Evolutionary conservation across 2,797 vertebrate genomes (phyloP).

Genomic region (Dipus sagitta): DNA sequence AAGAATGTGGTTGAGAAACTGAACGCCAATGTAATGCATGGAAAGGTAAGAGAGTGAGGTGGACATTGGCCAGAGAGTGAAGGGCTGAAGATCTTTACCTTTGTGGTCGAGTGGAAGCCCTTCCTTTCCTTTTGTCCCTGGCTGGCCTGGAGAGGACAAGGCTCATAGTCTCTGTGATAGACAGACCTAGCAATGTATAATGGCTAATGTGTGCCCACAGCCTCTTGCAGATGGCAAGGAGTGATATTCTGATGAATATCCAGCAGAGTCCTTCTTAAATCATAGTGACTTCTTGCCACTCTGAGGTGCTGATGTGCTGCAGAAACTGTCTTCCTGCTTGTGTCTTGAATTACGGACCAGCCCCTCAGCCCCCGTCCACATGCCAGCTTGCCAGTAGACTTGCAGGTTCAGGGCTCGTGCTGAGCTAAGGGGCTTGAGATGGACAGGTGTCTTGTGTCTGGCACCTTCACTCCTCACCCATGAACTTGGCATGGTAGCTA

Average conservation of each 20-base stretch:
- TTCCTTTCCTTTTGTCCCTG: not conserved
- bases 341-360: not conserved
- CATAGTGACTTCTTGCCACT: not conserved
- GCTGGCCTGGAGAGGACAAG: not conserved
- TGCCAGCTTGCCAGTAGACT: not conserved
- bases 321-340: not conserved
- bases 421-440: not conserved
- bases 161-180: not conserved
- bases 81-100: not conserved
- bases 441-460: not conserved
- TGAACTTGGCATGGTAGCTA: not conserved
- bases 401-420: not conserved
- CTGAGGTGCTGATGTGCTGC: not conserved
- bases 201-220: not conserved
- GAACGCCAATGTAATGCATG: slow-evolving; percentile 96
- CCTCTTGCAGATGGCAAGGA: not conserved
- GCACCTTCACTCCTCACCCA: not conserved
- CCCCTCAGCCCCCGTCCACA: not conserved
- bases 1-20: slow-evolving; percentile 99
- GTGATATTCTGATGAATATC: not conserved
- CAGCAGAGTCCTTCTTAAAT: slow-evolving; percentile 25
- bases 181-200: not conserved
- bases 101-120: not conserved
- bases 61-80: not conserved
- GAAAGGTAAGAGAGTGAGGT: slow-evolving; percentile 91